Percentiles rank a stretch among this genome's conserved stretches.
Evolutionary conservation across 92 coral and sea anemone genomes (phyloP).

Genomic region (Paragorgia papillata): DNA sequence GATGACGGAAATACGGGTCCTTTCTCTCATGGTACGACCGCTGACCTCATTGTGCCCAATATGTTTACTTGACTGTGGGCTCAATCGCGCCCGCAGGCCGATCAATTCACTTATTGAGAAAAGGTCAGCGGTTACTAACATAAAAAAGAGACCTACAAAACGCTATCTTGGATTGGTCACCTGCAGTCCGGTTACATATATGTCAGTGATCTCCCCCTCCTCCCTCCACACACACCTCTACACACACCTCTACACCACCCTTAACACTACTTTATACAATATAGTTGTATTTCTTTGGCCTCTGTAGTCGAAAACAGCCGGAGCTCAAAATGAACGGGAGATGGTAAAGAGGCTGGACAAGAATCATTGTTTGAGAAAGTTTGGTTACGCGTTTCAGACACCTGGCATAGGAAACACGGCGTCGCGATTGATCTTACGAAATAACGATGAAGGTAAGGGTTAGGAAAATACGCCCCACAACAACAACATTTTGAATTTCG

Average conservation of each 20-base stretch:
- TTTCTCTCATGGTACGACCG: no score
- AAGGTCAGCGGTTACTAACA: no score
- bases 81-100: no score
- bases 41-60: no score
- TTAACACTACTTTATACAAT: not conserved
- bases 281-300: not conserved
- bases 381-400: constrained; percentile 31
- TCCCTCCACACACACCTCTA: no score
- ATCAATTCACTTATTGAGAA: no score
- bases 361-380: constrained; percentile 27
- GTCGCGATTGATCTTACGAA: constrained; percentile 19
- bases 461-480: not conserved
- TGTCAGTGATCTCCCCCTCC: no score
- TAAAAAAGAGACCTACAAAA: no score
- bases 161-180: no score
- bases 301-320: constrained; percentile 33
- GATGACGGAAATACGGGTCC: no score
- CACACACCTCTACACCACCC: not conserved
- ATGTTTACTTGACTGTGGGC: no score
- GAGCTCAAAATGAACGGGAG: constrained; percentile 25
- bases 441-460: constrained; percentile 28
- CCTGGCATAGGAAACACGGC: constrained; percentile 41
- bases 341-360: constrained; percentile 31
- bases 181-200: no score
- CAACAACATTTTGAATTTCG: not conserved